Evolutionary conservation across 1,140 invertebrate species (phyloP).

Genomic region (Steinernema khuongi): DNA sequence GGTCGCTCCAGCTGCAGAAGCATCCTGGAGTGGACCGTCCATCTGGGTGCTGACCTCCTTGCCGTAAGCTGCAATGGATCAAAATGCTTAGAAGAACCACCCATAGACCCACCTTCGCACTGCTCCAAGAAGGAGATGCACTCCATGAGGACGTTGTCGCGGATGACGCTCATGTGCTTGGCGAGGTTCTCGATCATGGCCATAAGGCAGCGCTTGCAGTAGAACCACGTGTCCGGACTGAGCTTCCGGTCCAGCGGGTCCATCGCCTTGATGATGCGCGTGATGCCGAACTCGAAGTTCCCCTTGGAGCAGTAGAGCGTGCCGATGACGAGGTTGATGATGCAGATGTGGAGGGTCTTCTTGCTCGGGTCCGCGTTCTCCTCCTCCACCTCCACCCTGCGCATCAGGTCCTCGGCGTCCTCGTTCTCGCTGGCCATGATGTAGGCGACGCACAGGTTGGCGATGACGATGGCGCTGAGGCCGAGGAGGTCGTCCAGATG

Average conservation of each 20-base stretch:
- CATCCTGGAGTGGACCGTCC: constrained; percentile 68
- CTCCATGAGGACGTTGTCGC: constrained; percentile 80
- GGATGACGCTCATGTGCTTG: constrained; percentile 75
- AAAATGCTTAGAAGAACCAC: constrained; percentile 1
- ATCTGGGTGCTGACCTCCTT: constrained; percentile 75
- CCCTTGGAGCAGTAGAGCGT: constrained; percentile 94
- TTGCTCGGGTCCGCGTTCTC: constrained; percentile 82
- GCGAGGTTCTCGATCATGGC: constrained; percentile 77
- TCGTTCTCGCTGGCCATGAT: constrained; percentile 98
- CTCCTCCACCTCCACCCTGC: constrained; percentile 96
- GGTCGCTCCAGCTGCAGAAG: constrained; percentile 58
- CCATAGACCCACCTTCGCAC: constrained; percentile 68
- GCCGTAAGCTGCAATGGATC: constrained; percentile 65
- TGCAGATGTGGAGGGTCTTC: constrained; percentile 92
- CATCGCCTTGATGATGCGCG: constrained; percentile 87
- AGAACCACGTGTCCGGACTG: constrained; percentile 93
- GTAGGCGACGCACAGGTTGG: constrained; percentile 96
- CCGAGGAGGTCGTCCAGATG: constrained; percentile 85
- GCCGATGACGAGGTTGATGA: constrained; percentile 95
- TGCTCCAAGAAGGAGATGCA: constrained; percentile 86
- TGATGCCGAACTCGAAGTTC: constrained; percentile 98
- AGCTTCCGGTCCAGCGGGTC: constrained; percentile 92
- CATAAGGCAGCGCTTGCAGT: constrained; percentile 86
- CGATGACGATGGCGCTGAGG: constrained; percentile 89
- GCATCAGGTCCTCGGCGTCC: constrained; percentile 96